Evolutionary conservation across 2,888 invertebrate species (phyloP), one percentile per base, ranked within the genome.

Genomic region (Gastracanthus pulcherrimus): DNA sequence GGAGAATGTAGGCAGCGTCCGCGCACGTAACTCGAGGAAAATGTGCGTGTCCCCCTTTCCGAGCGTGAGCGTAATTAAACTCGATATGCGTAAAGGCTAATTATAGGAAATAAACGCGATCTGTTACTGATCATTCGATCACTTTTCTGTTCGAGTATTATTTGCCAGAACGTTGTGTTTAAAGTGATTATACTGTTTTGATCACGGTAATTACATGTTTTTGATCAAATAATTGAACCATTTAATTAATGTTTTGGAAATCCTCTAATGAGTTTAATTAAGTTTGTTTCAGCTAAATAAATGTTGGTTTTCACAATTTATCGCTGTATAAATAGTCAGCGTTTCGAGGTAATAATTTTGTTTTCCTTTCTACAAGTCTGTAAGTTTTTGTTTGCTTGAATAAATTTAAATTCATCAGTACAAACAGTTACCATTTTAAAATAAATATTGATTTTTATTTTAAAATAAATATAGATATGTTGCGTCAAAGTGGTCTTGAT

Each of bases 181-280:
- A 9, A 1, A 9, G 55, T 11, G 9, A 55, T 55, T 23, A 55
- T 55, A 55, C 26, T n/a, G 9, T 48, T 26, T 55, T 0, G 6
- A 23, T 2, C 55, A 26, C 2, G 1, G 26, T 55, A 26, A 55
- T 62, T 62, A 34, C 34, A 31, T 31, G 62, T 16, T 19, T 34
- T 19, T 7, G 19, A 9, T 9, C 7, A n/a, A n/a, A 34, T n/a
- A 62, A 62, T 16, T 31, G 5, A 34, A 31, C 34, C 19, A 34
- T 62, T 62, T 62, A 34, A 62, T 62, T 62, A 36, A 62, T 34
- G 34, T 62, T 36, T 62, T 31, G 62, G 62, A 19, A 62, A 34
- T 62, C 62, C 34, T 62, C 34, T 31, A n/a, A 62, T 19, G 34
- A 62, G 34, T 31, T 31, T 62, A 62, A 62, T 62, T 62, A 9